These are phyloP conservation scores for Hoplias malabaricus DNA, from an alignment of 2,113 vertebrate genomes.

Conservation along the genomic window DNA sequence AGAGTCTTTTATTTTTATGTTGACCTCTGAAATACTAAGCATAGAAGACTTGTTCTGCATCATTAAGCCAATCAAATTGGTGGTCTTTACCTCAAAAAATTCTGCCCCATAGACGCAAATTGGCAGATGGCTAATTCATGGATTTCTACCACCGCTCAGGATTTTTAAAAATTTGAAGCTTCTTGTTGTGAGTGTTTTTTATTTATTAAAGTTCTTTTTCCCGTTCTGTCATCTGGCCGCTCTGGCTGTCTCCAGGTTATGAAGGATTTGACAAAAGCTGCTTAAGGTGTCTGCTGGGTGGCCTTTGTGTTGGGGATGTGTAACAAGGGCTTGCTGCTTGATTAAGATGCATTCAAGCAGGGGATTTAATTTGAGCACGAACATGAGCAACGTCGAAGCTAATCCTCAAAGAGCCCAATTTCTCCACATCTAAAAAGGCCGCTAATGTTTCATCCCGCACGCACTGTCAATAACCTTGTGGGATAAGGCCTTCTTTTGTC, in stretches of 20 bases:
- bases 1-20: not conserved
- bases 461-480: slow-evolving; percentile 11
- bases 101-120: not conserved
- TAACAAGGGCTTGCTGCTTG: slow-evolving; percentile 17
- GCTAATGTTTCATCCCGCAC: slow-evolving; percentile 38
- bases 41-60: not conserved
- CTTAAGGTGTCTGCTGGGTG: slow-evolving; percentile 16
- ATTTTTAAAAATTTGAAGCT: no score
- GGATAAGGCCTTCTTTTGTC: slow-evolving; percentile 3
- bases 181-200: not conserved
- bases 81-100: not conserved
- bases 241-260: not conserved
- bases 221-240: not conserved
- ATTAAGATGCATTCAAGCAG: slow-evolving; percentile 43
- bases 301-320: slow-evolving; percentile 28
- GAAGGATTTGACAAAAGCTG: slow-evolving; percentile 7
- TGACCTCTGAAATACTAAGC: not conserved
- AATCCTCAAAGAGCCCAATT: slow-evolving; percentile 43
- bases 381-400: slow-evolving; percentile 17
- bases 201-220: not conserved
- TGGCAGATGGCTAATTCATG: slow-evolving; percentile 13
- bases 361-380: slow-evolving; percentile 35
- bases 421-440: slow-evolving; percentile 40
- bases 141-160: not conserved
- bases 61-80: not conserved